Percentiles rank a stretch among this genome's conserved stretches.
Conservation (phyloP, 2,113 vertebrate species). For the Chionomys nivalis region DNA sequence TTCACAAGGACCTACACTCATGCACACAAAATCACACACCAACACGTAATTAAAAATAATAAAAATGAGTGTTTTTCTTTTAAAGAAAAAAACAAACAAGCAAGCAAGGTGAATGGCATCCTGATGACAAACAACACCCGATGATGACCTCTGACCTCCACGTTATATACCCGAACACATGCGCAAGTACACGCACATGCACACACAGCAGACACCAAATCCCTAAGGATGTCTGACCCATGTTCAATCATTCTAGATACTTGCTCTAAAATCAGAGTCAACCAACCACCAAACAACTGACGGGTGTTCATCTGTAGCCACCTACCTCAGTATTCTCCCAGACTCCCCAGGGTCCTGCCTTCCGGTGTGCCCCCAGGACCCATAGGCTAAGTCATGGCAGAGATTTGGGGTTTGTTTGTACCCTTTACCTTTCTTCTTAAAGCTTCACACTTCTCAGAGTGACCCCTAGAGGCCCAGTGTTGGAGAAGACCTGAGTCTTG, state of each 20-base stretch:
- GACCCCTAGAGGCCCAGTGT: neutral
- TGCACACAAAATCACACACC: neutral
- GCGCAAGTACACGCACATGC: neutral
- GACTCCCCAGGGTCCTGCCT: neutral
- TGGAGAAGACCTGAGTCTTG: neutral
- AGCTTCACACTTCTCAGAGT: rapidly evolving
- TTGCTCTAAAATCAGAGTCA: neutral
- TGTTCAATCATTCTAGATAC: neutral
- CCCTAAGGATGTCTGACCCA: neutral
- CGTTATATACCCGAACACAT: too few species aligned
- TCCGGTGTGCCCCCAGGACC: neutral
- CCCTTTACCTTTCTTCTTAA: neutral
- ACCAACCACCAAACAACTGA: neutral
- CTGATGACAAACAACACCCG: neutral
- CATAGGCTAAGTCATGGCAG: rapidly evolving
- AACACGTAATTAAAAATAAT: neutral
- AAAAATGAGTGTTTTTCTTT: neutral
- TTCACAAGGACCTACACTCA: neutral
- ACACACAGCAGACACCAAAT: neutral
- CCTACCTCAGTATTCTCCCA: neutral
- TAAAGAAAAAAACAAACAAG: neutral
- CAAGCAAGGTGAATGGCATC: neutral
- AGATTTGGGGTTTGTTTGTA: rapidly evolving
- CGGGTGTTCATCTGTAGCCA: neutral
- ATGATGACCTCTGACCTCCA: neutral